Conservation (phyloP, 2,113 vertebrate species). For the Paratilapia polleni region DNA sequence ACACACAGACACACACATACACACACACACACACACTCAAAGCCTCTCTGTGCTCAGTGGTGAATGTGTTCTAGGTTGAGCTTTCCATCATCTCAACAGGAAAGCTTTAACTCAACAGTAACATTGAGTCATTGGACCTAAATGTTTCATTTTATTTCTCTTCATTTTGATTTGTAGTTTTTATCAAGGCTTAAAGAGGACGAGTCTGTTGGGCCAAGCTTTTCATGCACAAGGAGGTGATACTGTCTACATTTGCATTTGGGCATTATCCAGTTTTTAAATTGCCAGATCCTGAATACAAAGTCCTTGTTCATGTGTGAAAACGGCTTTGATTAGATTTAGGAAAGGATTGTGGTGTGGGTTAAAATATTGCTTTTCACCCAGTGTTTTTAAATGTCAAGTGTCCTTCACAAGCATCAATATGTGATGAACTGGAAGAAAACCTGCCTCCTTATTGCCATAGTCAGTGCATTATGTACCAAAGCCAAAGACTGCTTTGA, state of each 20-base stretch:
- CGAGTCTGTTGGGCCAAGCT: not conserved
- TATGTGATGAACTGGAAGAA: not conserved
- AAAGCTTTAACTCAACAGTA: not conserved
- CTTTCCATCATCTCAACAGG: not conserved
- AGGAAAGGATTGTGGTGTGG: not conserved
- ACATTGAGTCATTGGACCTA: not conserved
- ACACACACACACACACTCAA: not conserved
- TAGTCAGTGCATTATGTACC: not conserved
- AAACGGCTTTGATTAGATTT: not conserved
- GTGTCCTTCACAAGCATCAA: not conserved
- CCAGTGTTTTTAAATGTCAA: not conserved
- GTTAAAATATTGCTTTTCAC: not conserved
- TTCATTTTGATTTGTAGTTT: not conserved
- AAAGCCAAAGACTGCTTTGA: not conserved
- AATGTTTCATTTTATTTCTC: fast-evolving
- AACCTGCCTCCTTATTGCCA: not conserved
- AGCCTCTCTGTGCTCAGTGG: not conserved
- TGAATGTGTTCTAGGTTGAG: not conserved
- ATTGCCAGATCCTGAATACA: not conserved
- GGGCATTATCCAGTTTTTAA: not conserved
- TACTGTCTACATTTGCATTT: not conserved
- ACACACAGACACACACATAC: not conserved
- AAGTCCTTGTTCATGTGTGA: too few species aligned
- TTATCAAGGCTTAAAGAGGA: not conserved
- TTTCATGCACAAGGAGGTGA: not conserved